Evolutionary conservation across 2,888 invertebrate species (phyloP), one percentile per base, ranked within the genome.

Genomic region (Erannis defoliaria): DNA sequence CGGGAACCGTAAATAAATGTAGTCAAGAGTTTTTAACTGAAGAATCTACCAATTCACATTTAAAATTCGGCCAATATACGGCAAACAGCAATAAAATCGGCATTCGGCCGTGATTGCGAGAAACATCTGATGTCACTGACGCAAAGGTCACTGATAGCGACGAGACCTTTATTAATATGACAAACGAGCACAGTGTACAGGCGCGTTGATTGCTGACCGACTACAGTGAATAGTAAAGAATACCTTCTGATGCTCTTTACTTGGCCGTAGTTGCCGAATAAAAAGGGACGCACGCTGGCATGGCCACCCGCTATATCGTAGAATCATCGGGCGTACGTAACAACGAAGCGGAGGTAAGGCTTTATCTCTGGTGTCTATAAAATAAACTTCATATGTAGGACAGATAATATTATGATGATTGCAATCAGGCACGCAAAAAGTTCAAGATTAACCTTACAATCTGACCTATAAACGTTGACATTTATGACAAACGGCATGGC

Each of bases 121-220:
- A 51, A 23, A 19, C 38, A 56, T 12, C 68, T 68, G 64, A 70
- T 66, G 70, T 70, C 71, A 67, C 45, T 54, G 49, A 62, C 48
- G 61, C 64, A 68, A 66, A 78, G 77, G 78, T 73, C 73, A 60
- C 62, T 64, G 73, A 75, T 76, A 74, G 67, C 55, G 55, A 46
- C 21, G 19, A 66, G 67, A 71, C 68, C 70, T 73, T 65, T 53
- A 55, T 63, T 54, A 51, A 19, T 51, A 9, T 38, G 42, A 46
- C 45, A 58, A 76, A 74, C 78, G 60, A 42, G 35, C 26, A 31
- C 53, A 18, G 31, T 42, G 42, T 42, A 42, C 26, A 40, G 29
- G 14, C 26, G n/a, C 9, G 38, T 38, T 38, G 2, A 42, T n/a
- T 19, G 19, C 16, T 31, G 18, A 38, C 19, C 14, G 16, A 9